Evolutionary conservation across 2,888 invertebrate species (phyloP).

Genomic region (Bellardia bayeri): DNA sequence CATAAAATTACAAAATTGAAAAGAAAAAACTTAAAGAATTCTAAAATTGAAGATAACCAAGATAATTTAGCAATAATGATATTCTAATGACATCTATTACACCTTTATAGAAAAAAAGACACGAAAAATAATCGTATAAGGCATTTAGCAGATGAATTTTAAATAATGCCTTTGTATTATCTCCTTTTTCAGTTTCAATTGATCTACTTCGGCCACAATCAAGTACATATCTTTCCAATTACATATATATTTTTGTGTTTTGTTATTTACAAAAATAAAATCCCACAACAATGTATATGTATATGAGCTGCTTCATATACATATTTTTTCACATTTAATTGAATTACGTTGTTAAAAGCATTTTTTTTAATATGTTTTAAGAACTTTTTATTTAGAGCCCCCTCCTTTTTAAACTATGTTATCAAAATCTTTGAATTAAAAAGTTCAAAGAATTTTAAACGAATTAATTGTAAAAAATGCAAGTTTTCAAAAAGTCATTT

Average conservation of each 20-base stretch:
- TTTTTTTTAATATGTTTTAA: not conserved
- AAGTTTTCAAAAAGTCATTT: too few relatives aligned
- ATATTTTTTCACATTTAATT: too few relatives aligned
- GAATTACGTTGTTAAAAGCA: conserved; percentile 4
- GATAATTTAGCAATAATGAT: conserved; percentile 34
- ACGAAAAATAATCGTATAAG: not conserved
- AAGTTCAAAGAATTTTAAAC: too few relatives aligned
- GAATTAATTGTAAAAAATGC: too few relatives aligned
- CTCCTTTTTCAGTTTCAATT: not conserved
- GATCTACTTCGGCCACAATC: not conserved
- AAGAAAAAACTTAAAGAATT: conserved; percentile 15
- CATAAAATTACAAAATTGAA: conserved; percentile 39
- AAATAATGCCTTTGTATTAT: not conserved
- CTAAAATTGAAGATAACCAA: conserved; percentile 37
- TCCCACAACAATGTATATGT: not conserved
- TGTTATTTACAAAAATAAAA: not conserved
- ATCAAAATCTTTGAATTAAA: too few relatives aligned
- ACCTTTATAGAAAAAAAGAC: too few relatives aligned
- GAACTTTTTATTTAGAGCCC: too few relatives aligned
- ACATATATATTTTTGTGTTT: not conserved
- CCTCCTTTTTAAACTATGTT: too few relatives aligned
- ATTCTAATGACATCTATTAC: conserved; percentile 30
- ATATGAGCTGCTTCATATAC: too few relatives aligned
- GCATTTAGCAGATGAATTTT: not conserved
- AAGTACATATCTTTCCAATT: not conserved